Conservation (phyloP, 2,113 vertebrate species). For the Nycticryphes semicollaris region DNA sequence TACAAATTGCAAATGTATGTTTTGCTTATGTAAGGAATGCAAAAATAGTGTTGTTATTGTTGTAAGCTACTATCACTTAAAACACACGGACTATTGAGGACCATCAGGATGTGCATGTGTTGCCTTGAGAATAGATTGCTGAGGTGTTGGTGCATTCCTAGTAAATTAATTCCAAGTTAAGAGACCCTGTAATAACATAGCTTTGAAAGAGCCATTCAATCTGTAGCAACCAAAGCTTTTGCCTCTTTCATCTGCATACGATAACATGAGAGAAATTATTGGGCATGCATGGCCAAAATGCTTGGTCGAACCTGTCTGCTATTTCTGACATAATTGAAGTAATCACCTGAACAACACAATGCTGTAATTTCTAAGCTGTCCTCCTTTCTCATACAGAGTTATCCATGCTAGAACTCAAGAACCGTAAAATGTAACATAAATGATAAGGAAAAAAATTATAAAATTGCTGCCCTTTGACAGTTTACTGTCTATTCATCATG, state of each 20-base stretch:
- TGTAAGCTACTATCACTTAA: background rate
- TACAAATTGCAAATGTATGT: background rate
- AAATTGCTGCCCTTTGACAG: background rate
- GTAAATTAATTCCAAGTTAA: background rate
- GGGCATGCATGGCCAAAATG: background rate
- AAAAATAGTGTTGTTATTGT: background rate
- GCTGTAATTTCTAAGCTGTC: background rate
- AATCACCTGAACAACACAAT: background rate
- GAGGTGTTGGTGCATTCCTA: background rate
- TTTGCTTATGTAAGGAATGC: background rate
- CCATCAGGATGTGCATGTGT: background rate
- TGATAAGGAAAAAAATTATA: background rate
- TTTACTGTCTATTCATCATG: background rate
- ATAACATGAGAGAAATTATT: background rate
- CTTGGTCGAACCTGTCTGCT: background rate
- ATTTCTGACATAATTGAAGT: background rate
- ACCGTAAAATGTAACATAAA: background rate
- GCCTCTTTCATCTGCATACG: background rate
- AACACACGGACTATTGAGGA: accelerated
- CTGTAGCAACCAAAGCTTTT: background rate
- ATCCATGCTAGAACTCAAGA: background rate
- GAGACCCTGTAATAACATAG: background rate
- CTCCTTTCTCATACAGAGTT: background rate
- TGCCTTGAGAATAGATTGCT: background rate
- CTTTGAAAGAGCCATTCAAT: background rate